Conservation (phyloP, 1,140 invertebrate species). For the Limonius californicus region DNA sequence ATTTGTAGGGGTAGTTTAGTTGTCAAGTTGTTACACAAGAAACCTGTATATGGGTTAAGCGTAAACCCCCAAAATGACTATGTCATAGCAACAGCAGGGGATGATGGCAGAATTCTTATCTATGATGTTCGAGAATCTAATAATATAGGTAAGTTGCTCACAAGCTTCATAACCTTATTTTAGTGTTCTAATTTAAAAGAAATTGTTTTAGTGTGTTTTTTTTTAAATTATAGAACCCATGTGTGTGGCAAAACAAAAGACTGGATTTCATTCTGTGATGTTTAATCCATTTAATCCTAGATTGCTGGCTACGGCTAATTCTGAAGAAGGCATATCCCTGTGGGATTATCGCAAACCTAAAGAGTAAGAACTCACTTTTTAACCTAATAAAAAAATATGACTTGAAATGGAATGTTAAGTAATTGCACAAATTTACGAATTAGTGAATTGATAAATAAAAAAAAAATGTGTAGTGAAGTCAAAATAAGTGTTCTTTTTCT, state of each 20-base stretch:
- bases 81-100: conserved; percentile 84
- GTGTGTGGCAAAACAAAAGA: conserved; percentile 61
- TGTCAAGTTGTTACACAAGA: conserved; percentile 77
- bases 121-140: conserved; percentile 75
- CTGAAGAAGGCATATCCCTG: conserved; percentile 79
- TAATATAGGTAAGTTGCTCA: conserved; percentile 48
- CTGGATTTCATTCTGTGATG: conserved; percentile 85
- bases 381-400: conserved; percentile 14
- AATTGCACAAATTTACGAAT: no score
- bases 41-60: conserved; percentile 85
- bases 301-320: conserved; percentile 83
- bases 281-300: conserved; percentile 82
- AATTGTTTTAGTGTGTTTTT: background rate
- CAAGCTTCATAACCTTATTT: conserved; percentile 2
- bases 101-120: conserved; percentile 82
- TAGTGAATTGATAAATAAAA: no score
- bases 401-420: background rate
- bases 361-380: conserved; percentile 55
- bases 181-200: background rate
- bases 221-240: conserved; percentile 53
- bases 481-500: no score
- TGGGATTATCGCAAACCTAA: conserved; percentile 85
- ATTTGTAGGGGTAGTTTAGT: conserved; percentile 61
- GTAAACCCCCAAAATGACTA: conserved; percentile 79
- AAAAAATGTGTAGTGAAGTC: no score